Base-by-base conservation (phyloP, 2,888 invertebrate species). In the Dryobota labecula region DNA sequence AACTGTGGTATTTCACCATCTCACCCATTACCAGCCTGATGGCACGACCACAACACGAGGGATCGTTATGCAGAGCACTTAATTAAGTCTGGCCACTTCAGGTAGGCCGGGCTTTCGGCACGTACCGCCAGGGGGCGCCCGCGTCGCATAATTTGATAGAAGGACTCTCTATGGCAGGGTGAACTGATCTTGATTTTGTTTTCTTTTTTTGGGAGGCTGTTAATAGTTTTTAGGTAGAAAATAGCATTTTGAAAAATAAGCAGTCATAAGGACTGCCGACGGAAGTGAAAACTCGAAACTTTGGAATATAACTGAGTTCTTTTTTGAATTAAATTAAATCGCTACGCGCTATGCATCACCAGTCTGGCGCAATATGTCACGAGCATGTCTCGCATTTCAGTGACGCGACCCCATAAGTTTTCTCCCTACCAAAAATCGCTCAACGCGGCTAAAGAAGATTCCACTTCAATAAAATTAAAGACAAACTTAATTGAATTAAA, bases 51-150 rank as follows among this genome's bases (percentile, higher is more conserved):
- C 78, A 78, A 63, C 72, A 62, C 49, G 27, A 33, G 63, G 73
- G 67, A 71, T 74, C 72, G 74, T 81, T 80, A 72, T 78, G 62
- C 70, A 74, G 64, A 57, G 76, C 80, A 73, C 83, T 86, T 84
- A 80, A 86, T 86, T 85, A 83, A 82, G 78, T 80, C 78, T 69
- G 78, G 63, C 70, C 83, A 80, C 83, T 75, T 72, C 74, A 70
- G 83, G 73, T 82, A 62, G 78, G 62, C 69, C 64, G 69, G 58
- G 56, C 11, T 73, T 83, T 75, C 74, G 69, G 83, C 83, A 83
- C 85, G 83, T 70, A 41, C 76, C 64, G 67, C 49, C 66, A 73
- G 83, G 56, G 74, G 66, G 73, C 74, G 65, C 61, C 33, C 65
- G 64, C 82, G 68, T 18, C 65, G 79, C 83, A 80, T 80, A 78